These are phyloP conservation scores for Coregonus suidteri DNA, from an alignment of 2,797 vertebrate genomes.

Conservation along the genomic window DNA sequence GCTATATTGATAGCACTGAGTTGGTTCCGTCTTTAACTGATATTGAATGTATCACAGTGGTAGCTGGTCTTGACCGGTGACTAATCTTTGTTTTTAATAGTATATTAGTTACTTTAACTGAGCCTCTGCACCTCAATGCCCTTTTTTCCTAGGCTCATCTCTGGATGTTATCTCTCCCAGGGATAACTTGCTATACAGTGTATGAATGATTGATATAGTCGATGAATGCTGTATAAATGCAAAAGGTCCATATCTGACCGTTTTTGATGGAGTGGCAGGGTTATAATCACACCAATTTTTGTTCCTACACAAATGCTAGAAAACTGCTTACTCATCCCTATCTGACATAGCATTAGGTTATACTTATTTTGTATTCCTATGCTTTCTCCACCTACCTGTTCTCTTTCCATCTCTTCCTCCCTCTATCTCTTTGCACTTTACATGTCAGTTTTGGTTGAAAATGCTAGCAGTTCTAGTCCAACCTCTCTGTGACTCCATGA, in stretches of 20 bases:
- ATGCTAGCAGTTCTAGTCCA: slow-evolving; percentile 35
- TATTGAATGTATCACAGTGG: not conserved
- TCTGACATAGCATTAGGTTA: slow-evolving; percentile 40
- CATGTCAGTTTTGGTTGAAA: slow-evolving; percentile 5
- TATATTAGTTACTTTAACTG: not conserved
- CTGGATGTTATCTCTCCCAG: not conserved
- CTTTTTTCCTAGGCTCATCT: not conserved
- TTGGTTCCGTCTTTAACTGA: not conserved
- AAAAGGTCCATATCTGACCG: slow-evolving; percentile 29
- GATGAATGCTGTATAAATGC: slow-evolving; percentile 40
- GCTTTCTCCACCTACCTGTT: slow-evolving; percentile 37
- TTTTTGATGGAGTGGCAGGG: slow-evolving; percentile 49
- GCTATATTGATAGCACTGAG: not conserved
- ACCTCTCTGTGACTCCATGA: slow-evolving; percentile 29
- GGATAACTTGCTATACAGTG: not conserved
- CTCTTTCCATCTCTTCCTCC: slow-evolving; percentile 29
- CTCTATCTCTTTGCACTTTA: slow-evolving; percentile 19
- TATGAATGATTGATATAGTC: not conserved
- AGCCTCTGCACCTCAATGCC: not conserved
- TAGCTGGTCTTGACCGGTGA: not conserved
- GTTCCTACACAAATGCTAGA: slow-evolving; percentile 46
- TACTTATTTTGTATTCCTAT: slow-evolving; percentile 42
- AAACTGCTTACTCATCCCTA: slow-evolving; percentile 59
- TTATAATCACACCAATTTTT: slow-evolving; percentile 56
- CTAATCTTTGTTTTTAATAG: not conserved